phyloP scores from a whole-genome alignment of 2,797 vertebrate genomes.

The Paratrypauchen microcephalus region DNA sequence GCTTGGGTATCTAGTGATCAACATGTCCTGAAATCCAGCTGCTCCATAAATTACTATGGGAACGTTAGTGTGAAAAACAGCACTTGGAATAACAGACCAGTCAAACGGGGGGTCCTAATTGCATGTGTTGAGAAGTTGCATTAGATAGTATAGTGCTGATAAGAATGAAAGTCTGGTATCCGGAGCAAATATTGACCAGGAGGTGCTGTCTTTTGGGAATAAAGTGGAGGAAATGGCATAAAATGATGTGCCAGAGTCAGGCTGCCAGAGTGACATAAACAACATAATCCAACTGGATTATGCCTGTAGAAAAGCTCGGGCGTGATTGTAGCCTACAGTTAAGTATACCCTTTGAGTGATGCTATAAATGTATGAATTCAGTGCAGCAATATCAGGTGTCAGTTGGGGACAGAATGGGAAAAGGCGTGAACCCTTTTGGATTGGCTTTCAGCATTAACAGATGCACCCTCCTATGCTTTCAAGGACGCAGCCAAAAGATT shows the following conservation, averaged over 20 bases:
- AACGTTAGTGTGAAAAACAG: slow-evolving; percentile 34
- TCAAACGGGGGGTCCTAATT: slow-evolving; percentile 51
- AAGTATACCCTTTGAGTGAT: slow-evolving; percentile 49
- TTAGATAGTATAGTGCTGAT: slow-evolving; percentile 38
- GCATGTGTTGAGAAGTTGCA: slow-evolving; percentile 50
- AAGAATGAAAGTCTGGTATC: slow-evolving; percentile 6
- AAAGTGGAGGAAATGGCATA: slow-evolving; percentile 21
- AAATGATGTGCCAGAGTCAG: slow-evolving; percentile 66
- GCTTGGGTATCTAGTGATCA: slow-evolving; percentile 89
- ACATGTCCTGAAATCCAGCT: slow-evolving; percentile 81
- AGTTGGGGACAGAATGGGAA: not conserved
- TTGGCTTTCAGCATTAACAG: slow-evolving; percentile 12
- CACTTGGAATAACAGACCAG: slow-evolving; percentile 33
- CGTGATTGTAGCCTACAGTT: slow-evolving; percentile 59
- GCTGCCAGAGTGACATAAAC: slow-evolving; percentile 62
- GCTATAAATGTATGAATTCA: slow-evolving; percentile 42
- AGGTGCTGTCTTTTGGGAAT: slow-evolving; percentile 48
- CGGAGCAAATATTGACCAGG: slow-evolving; percentile 26
- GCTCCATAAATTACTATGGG: slow-evolving; percentile 15
- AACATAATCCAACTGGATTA: slow-evolving; percentile 74
- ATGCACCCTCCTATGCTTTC: slow-evolving; percentile 37
- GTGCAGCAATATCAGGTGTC: slow-evolving; percentile 25
- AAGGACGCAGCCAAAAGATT: slow-evolving; percentile 31
- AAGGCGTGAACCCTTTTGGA: not conserved
- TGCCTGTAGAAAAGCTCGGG: slow-evolving; percentile 52